Evolutionary conservation across 2,113 vertebrate genomes (phyloP), one percentile per base, ranked within the genome.

Genomic region (Polyodon spathula): DNA sequence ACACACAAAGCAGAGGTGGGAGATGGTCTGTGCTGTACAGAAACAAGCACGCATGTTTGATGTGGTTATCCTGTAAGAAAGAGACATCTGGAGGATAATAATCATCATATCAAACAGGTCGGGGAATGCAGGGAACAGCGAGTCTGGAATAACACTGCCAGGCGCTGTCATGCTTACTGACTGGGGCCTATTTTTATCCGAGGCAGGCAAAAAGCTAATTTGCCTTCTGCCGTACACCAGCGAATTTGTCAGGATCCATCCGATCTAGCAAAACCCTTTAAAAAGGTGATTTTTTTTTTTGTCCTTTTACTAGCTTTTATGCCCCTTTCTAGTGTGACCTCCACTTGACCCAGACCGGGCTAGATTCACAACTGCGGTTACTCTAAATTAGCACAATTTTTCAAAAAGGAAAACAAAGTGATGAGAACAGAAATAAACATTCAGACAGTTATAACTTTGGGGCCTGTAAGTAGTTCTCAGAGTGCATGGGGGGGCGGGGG

Each of bases 61-160:
- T 50, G 48, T 6, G 48, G 12, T 6, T 50, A 50, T 50, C 48
- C 15, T 50, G 48, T n/a, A 50, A 4, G 48, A 17, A 27, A 15
- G 39, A 50, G n/a, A 61, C 60, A 63, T 51, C 58, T 66, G 40
- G 60, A 72, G 73, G 44, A 74, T 40, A 5, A 61, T 70, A 72
- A 80, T 79, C 74, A 76, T 72, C 62, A 66, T 56, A 27, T 27
- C 27, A 60, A 76, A 46, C 68, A 72, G 68, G 70, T 66, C 53
- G 4, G 67, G 59, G 54, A 71, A 56, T 54, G 10, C 56, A 61
- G 70, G 37, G 55, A 70, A 63, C n/a, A 8, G 53, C 5, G 6
- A 65, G 61, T 65, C 51, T 64, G 68, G 51, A 66, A 62, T 61
- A 64, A 65, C 53, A 63, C 63, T 66, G 66, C 70, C 69, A 68